Evolutionary conservation across 2,888 invertebrate genomes (phyloP).

Genomic region (Drosophila leonis): DNA sequence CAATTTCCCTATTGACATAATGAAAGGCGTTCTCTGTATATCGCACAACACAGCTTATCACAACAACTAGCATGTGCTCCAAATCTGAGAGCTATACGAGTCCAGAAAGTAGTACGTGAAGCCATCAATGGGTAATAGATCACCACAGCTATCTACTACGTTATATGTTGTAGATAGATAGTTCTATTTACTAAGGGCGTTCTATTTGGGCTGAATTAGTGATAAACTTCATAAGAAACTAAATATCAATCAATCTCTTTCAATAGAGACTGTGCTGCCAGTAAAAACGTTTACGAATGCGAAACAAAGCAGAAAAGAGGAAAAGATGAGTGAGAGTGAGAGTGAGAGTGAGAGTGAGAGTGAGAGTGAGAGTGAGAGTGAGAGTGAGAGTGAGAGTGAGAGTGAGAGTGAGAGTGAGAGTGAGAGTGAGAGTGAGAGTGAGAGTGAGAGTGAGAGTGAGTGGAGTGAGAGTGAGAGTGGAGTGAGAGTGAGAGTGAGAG

Average conservation of each 20-base stretch:
- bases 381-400: too few relatives aligned
- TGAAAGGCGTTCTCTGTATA: conserved; percentile 54
- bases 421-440: background rate
- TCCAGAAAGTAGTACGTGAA: background rate
- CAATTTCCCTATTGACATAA: conserved; percentile 46
- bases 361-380: too few relatives aligned
- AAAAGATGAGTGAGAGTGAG: background rate
- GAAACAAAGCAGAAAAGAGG: background rate
- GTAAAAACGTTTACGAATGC: conserved; percentile 7
- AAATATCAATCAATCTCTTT: conserved; percentile 5
- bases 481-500: background rate
- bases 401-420: background rate
- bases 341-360: background rate
- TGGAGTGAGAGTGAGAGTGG: background rate
- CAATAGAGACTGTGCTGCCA: background rate
- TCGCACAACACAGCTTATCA: conserved; percentile 4
- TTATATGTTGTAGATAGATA: background rate
- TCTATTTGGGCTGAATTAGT: conserved; percentile 2
- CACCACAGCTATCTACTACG: conserved; percentile 4
- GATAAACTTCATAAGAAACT: background rate
- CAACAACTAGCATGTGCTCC: conserved; percentile 3
- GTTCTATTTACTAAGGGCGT: conserved; percentile 3
- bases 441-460: background rate
- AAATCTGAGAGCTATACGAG: background rate
- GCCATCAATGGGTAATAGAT: conserved; percentile 10